phyloP scores from a whole-genome alignment of 2,888 invertebrate species.

The Xestia sexstrigata region DNA sequence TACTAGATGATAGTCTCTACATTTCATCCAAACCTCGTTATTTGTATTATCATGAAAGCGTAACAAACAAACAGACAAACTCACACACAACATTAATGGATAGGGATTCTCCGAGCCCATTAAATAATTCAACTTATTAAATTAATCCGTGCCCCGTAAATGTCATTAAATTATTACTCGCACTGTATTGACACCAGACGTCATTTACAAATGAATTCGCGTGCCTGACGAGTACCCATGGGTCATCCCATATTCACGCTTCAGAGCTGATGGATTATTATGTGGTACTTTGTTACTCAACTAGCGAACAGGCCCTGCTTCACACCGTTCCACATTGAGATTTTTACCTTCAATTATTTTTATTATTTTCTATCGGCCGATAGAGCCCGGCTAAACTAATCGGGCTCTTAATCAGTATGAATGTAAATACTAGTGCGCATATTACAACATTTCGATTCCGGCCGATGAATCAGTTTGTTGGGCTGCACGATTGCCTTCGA shows the following conservation, averaged over 20 bases:
- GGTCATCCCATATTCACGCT: constrained; percentile 65
- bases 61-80: constrained; percentile 17
- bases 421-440: neutral
- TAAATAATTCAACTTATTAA: constrained; percentile 53
- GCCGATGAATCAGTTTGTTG: neutral
- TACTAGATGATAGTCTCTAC: too few relatives aligned
- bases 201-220: constrained; percentile 55
- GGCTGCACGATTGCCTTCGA: neutral
- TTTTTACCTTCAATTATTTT: too few relatives aligned
- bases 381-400: neutral
- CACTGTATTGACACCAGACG: constrained; percentile 44
- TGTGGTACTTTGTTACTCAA: constrained; percentile 11
- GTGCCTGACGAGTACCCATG: constrained; percentile 55
- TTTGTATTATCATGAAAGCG: constrained; percentile 10
- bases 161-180: constrained; percentile 51
- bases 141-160: constrained; percentile 42
- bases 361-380: too few relatives aligned
- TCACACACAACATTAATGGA: neutral
- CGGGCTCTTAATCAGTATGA: neutral
- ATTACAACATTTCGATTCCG: neutral
- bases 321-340: neutral
- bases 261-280: constrained; percentile 43
- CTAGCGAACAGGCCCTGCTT: neutral
- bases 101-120: neutral
- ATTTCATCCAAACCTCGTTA: neutral